A percentile compares a stretch with the other conserved stretches of the same genome.
Conservation (phyloP, 92 coral and sea anemone genomes). For the Siderastrea siderea region DNA sequence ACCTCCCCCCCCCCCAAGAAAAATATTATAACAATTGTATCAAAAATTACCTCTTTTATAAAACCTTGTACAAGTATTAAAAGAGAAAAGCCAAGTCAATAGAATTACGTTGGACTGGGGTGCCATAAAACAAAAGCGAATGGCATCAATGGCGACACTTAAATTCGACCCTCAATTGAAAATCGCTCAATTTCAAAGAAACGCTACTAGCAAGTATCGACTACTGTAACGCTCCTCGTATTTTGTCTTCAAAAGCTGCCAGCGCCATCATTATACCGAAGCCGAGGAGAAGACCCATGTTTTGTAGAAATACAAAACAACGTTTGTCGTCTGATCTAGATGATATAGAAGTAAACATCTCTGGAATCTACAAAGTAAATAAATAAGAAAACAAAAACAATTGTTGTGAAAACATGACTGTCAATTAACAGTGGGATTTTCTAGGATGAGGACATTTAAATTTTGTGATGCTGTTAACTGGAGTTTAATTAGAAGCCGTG, state of each 20-base stretch:
- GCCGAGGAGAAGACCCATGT: slow-evolving; percentile 76
- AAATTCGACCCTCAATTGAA: neutral
- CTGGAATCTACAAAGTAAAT: slow-evolving; percentile 67
- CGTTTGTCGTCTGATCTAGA: slow-evolving; percentile 29
- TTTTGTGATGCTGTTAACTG: too few species aligned
- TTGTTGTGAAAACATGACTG: neutral
- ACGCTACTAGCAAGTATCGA: neutral
- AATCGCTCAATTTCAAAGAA: neutral
- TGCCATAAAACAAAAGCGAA: neutral
- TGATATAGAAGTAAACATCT: slow-evolving; percentile 64
- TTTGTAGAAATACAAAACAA: slow-evolving; percentile 62
- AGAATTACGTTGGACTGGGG: neutral
- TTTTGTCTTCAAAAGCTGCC: slow-evolving; percentile 78
- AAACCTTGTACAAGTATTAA: neutral
- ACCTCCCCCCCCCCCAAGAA: neutral
- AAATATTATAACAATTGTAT: neutral
- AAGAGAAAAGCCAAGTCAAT: too few species aligned
- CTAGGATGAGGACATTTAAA: too few species aligned
- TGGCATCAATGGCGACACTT: neutral
- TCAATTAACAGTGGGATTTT: neutral
- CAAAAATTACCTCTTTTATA: neutral
- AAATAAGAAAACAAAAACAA: neutral
- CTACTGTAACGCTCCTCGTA: slow-evolving; percentile 40
- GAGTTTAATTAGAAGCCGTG: too few species aligned
- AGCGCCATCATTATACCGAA: slow-evolving; percentile 68